A percentile compares a stretch with the other conserved stretches of the same genome.
Conservation (phyloP, 2,113 vertebrate species). For the Nanger granti region DNA sequence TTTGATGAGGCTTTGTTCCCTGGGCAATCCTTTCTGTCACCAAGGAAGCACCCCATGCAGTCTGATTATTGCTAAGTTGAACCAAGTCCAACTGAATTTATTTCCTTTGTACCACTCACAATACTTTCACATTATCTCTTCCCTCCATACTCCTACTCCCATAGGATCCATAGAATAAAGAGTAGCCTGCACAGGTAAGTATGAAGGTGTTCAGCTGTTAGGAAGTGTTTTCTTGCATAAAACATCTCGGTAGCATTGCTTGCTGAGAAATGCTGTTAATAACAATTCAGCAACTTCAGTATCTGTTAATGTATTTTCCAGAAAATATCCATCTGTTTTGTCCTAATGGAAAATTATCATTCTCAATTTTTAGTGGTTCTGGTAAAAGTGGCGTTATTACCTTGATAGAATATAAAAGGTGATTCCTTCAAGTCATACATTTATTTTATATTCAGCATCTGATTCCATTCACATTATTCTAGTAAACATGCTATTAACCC, state of each 20-base stretch:
- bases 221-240: background rate
- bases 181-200: background rate
- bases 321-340: background rate
- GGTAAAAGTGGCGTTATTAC: background rate
- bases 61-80: background rate
- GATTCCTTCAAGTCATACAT: background rate
- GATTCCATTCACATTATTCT: background rate
- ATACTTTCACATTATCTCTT: conserved; percentile 44
- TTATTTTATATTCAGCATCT: background rate
- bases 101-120: conserved; percentile 47
- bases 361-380: background rate
- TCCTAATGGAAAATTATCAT: background rate
- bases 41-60: background rate
- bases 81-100: conserved; percentile 27
- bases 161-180: background rate
- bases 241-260: background rate
- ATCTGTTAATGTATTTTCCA: background rate
- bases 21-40: background rate
- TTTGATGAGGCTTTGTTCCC: background rate
- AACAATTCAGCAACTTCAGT: background rate
- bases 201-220: background rate
- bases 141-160: background rate
- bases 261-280: background rate
- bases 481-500: background rate
- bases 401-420: background rate